phyloP scores from a whole-genome alignment of 1,140 invertebrate species.

The Agrypnia vestita region DNA sequence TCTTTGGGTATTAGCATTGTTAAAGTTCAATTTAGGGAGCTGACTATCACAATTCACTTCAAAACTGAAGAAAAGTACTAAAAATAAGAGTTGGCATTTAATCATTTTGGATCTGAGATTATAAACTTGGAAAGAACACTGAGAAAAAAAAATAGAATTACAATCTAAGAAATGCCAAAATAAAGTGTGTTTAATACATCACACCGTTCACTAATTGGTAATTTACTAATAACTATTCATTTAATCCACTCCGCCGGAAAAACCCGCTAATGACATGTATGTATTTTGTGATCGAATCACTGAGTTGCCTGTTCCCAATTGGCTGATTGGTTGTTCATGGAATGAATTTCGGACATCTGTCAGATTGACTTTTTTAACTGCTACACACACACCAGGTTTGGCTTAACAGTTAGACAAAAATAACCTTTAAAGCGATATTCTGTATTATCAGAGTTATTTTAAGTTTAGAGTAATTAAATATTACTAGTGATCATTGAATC shows the following conservation, averaged over 20 bases:
- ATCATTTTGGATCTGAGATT: conserved; percentile 22
- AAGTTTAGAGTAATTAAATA: too few relatives aligned
- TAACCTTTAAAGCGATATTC: too few relatives aligned
- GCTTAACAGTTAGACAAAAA: too few relatives aligned
- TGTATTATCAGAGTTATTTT: too few relatives aligned
- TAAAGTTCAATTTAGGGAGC: conserved; percentile 47
- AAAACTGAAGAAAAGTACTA: conserved; percentile 23
- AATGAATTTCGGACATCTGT: neutral
- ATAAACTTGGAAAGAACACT: neutral
- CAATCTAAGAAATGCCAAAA: too few relatives aligned
- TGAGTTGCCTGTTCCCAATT: neutral
- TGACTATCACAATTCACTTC: conserved; percentile 34
- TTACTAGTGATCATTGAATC: too few relatives aligned
- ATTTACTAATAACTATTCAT: too few relatives aligned
- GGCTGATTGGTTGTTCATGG: neutral
- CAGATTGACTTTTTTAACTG: neutral
- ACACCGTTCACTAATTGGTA: neutral
- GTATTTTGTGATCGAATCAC: neutral
- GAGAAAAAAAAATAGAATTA: neutral
- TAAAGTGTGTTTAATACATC: neutral
- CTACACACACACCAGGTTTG: neutral
- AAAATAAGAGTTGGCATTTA: conserved; percentile 4
- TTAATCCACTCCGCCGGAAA: neutral
- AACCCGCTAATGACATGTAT: neutral
- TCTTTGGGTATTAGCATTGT: conserved; percentile 37